A percentile compares a stretch with the other conserved stretches of the same genome.
These are phyloP conservation scores for Glyptemys insculpta DNA, from an alignment of 2,797 vertebrate species.

Conservation along the genomic window DNA sequence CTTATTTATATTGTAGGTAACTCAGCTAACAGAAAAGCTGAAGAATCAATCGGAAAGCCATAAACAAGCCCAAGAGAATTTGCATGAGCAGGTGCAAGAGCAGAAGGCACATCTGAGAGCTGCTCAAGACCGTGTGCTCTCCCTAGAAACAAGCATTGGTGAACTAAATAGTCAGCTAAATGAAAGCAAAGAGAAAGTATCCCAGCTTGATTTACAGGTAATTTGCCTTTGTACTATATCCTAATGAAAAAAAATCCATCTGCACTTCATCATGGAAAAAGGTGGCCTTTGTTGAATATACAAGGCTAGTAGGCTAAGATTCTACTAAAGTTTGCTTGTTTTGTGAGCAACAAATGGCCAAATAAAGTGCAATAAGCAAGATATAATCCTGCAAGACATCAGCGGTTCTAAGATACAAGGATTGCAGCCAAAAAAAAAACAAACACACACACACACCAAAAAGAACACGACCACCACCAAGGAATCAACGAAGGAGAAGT, in stretches of 20 bases:
- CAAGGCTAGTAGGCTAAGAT: neutral
- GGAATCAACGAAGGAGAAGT: neutral
- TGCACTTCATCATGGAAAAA: neutral
- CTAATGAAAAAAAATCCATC: neutral
- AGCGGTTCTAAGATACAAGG: neutral
- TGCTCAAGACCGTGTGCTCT: conserved; percentile 91
- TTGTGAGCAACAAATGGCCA: neutral
- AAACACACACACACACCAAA: too few species aligned
- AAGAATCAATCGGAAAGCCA: conserved; percentile 99
- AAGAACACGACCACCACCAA: neutral
- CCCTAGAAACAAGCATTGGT: conserved; percentile 87
- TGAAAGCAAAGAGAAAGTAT: conserved; percentile 94
- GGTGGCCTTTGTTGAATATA: neutral
- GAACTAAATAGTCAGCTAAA: conserved; percentile 91
- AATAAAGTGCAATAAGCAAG: neutral
- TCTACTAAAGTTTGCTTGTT: neutral
- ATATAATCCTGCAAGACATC: neutral
- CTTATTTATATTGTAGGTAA: conserved; percentile 83
- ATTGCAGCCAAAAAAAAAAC: neutral
- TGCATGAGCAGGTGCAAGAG: conserved; percentile 97
- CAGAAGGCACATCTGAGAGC: conserved; percentile 93
- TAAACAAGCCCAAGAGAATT: conserved; percentile 97
- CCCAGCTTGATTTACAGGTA: conserved; percentile 96
- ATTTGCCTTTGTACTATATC: neutral
- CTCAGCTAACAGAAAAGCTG: conserved; percentile 93